Percentiles rank a stretch among this genome's conserved stretches.
These are phyloP conservation scores for Orius insidiosus DNA, from an alignment of 1,140 invertebrate species.

Conservation along the genomic window DNA sequence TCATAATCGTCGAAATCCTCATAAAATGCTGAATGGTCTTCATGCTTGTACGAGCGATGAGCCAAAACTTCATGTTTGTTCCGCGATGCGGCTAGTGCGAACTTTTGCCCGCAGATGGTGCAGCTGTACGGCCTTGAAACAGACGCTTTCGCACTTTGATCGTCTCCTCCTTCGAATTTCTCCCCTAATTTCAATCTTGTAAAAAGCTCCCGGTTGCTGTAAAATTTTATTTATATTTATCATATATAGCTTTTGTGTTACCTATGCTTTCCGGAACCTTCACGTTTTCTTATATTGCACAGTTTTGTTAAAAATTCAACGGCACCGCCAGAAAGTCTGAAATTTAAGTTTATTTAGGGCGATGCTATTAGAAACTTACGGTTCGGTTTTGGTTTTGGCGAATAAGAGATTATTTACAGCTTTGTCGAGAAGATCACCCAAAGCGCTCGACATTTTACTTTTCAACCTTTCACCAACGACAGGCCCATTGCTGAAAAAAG, in stretches of 20 bases:
- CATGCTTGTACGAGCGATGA: conserved; percentile 3
- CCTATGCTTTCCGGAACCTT: conserved; percentile 6
- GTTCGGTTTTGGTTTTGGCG: conserved; percentile 9
- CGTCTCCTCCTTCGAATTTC: too few relatives aligned
- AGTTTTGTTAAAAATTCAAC: conserved; percentile 9
- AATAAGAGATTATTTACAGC: conserved; percentile 19
- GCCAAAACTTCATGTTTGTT: conserved; percentile 12
- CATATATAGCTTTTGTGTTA: neutral
- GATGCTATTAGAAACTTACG: too few relatives aligned
- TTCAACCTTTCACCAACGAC: conserved; percentile 17
- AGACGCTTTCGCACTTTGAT: neutral
- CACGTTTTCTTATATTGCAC: conserved; percentile 1
- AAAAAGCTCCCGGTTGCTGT: too few relatives aligned
- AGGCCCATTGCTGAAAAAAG: conserved; percentile 12
- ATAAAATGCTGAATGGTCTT: neutral
- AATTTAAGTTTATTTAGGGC: too few relatives aligned
- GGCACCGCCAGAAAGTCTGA: conserved; percentile 4
- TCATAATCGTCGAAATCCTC: neutral
- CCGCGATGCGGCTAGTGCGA: conserved; percentile 5
- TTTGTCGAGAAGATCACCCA: conserved; percentile 20
- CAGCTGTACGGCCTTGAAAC: neutral
- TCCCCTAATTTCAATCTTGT: too few relatives aligned
- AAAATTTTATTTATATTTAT: too few relatives aligned
- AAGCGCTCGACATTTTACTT: conserved; percentile 21
- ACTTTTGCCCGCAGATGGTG: conserved; percentile 10